A percentile compares a stretch with the other conserved stretches of the same genome.
Conservation (phyloP, 2,113 vertebrate genomes). For the Perognathus longimembris region DNA sequence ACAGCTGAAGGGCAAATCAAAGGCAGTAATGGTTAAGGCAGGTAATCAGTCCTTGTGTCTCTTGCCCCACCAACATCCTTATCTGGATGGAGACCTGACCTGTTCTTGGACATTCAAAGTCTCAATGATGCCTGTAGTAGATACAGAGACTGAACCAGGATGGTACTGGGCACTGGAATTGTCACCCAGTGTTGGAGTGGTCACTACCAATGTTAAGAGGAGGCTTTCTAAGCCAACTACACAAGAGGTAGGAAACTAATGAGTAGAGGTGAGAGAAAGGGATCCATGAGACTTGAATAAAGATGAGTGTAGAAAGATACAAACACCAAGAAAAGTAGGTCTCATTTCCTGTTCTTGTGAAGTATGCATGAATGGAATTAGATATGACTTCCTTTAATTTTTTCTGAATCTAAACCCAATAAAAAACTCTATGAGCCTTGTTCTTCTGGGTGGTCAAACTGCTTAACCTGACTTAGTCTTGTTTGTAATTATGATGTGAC, state of each 20-base stretch:
- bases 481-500: not conserved
- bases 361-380: not conserved
- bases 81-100: not conserved
- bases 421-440: not conserved
- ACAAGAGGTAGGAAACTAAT: not conserved
- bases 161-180: too few relatives aligned
- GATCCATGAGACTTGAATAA: not conserved
- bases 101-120: not conserved
- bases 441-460: not conserved
- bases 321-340: not conserved
- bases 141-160: not conserved
- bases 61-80: not conserved
- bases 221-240: not conserved
- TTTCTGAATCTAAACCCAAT: slow-evolving; percentile 12
- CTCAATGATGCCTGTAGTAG: not conserved
- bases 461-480: not conserved
- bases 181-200: not conserved
- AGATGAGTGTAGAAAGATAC: not conserved
- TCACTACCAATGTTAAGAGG: not conserved
- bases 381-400: not conserved
- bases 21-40: not conserved
- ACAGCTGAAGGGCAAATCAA: not conserved
- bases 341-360: not conserved
- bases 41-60: not conserved
- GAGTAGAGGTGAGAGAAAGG: not conserved